A percentile compares a stretch with the other conserved stretches of the same genome.
Evolutionary conservation across 2,113 vertebrate genomes (phyloP).

Genomic region (Pachyramphus minor): DNA sequence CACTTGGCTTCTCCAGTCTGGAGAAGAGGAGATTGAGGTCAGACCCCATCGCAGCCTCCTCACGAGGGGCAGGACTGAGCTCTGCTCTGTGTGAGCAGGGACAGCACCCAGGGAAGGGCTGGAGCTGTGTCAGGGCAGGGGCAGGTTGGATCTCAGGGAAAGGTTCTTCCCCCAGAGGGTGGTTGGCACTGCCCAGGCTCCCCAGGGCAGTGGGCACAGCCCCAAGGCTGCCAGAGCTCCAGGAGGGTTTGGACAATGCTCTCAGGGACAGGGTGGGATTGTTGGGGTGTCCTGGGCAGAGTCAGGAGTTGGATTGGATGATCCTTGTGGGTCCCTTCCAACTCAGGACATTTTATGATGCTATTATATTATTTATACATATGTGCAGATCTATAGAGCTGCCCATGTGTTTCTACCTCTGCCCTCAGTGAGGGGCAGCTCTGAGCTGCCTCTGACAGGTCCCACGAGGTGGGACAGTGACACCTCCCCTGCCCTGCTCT

Average conservation of each 20-base stretch:
- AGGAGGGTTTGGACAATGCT: not conserved
- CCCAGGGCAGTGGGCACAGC: not conserved
- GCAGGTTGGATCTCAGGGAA: not conserved
- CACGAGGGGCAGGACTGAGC: not conserved
- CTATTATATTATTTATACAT: not conserved
- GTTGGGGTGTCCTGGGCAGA: not conserved
- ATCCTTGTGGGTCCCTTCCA: too few relatives aligned
- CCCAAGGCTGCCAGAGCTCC: not conserved
- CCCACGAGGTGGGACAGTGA: not conserved
- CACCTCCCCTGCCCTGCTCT: not conserved
- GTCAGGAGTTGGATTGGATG: not conserved
- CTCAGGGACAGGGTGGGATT: too few relatives aligned
- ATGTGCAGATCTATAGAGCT: not conserved
- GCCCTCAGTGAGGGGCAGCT: not conserved
- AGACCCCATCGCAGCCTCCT: not conserved
- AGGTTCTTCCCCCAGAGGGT: not conserved
- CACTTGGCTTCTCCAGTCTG: not conserved
- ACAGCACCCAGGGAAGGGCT: not conserved
- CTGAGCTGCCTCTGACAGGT: not conserved
- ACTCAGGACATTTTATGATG: not conserved
- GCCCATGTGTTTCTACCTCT: rapidly evolving
- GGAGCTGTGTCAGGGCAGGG: not conserved
- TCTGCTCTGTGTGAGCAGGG: not conserved
- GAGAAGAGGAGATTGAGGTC: not conserved
- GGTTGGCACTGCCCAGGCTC: not conserved